Evolutionary conservation across 2,113 vertebrate genomes (phyloP), one percentile per base, ranked within the genome.

Genomic region (Nerophis lumbriciformis): DNA sequence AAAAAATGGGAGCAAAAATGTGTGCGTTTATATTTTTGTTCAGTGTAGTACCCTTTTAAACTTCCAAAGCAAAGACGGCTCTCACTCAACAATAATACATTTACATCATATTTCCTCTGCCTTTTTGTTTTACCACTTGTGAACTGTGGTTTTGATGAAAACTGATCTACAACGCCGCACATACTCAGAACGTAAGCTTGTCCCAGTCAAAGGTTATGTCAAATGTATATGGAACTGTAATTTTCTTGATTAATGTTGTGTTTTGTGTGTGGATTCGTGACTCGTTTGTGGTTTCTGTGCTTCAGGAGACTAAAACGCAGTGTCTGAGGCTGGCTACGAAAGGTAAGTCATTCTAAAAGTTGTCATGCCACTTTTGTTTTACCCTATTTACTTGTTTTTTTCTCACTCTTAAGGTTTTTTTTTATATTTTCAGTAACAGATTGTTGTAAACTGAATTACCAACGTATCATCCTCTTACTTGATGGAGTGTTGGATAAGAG

Each of bases 221-320:
- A 39, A 39, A 39, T 12, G 42, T 4, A 12, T 8, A 42, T 42
- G 7, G 6, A 42, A 42, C 39, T 42, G 8, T 42, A 42, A 42
- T 42, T 42, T 9, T 42, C 48, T 50, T 50, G 5, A 50, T n/a
- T 50, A 50, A 19, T 56, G 5, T 21, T 5, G 8, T 56, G 15
- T 57, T 37, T 12, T 38, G 12, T 61, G 5, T 55, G 21, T 63
- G 47, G 4, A 68, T 11, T 11, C 9, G 8, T 48, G 14, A 52
- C 38, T 73, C 3, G 59, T 7, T 61, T 15, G 7, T 35, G 59
- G 44, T 53, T 45, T 45, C 76, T 73, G 63, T 78, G 75, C 35
- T 65, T 45, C 85, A 99, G 97, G 97, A 99, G 92, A 97, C 94
- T 45, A 99, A 99, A 91, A 99, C 93, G 8, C 97, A 98, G 74